phyloP scores from a whole-genome alignment of 2,113 vertebrate genomes.

The Syngnathus floridae region DNA sequence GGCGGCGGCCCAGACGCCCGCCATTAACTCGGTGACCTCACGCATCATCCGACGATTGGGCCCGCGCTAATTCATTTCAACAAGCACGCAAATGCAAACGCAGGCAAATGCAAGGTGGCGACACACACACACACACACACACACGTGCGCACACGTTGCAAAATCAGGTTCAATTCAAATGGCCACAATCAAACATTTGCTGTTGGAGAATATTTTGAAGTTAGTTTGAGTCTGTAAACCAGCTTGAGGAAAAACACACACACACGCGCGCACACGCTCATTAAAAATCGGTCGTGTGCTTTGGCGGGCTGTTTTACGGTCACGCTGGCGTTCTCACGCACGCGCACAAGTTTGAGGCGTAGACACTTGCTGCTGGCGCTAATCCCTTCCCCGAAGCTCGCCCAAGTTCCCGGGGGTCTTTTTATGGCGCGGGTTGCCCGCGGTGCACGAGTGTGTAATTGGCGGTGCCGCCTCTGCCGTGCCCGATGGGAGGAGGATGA shows the following conservation, averaged over 20 bases:
- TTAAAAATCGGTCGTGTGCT: neutral
- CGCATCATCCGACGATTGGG: neutral
- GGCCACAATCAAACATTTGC: neutral
- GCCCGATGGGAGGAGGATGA: neutral
- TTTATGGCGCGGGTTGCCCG: slow-evolving; percentile 24
- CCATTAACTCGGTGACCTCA: neutral
- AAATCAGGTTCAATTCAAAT: too few relatives aligned
- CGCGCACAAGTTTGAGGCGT: neutral
- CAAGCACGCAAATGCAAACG: neutral
- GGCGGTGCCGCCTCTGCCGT: neutral
- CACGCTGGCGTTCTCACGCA: neutral
- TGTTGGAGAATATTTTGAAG: neutral
- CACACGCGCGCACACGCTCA: neutral
- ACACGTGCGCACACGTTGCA: too few relatives aligned
- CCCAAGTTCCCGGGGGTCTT: slow-evolving; percentile 32
- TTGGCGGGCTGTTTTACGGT: neutral
- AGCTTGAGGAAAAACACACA: neutral
- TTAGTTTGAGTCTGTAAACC: neutral
- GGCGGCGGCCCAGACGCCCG: neutral
- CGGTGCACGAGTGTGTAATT: slow-evolving; percentile 29
- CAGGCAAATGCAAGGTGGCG: neutral
- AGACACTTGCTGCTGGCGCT: neutral
- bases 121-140: neutral
- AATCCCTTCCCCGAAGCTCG: slow-evolving; percentile 40
- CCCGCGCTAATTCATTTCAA: neutral